Conservation (phyloP, 2,888 invertebrate genomes). For the Scaeva pyrastri region DNA sequence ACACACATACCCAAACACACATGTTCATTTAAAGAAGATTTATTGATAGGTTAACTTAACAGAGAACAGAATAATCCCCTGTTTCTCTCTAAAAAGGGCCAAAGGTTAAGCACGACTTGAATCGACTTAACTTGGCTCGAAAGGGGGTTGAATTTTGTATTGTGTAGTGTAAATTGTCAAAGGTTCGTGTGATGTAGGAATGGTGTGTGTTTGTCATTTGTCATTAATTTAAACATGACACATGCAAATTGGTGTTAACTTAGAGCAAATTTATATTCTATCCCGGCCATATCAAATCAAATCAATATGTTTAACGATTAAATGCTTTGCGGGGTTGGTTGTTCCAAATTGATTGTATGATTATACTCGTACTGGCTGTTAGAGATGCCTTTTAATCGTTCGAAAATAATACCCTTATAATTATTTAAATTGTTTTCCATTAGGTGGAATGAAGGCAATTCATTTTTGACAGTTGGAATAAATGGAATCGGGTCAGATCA, state of each 20-base stretch:
- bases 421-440: neutral
- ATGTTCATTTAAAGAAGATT: neutral
- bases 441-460: neutral
- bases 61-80: neutral
- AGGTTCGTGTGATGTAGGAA: constrained; percentile 19
- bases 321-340: constrained; percentile 6
- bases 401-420: neutral
- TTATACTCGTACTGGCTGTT: neutral
- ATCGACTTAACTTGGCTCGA: neutral
- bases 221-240: constrained; percentile 63
- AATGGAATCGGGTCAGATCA: too few relatives aligned
- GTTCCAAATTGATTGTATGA: neutral
- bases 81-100: neutral
- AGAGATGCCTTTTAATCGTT: constrained; percentile 1
- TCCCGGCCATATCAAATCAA: neutral
- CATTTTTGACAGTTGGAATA: too few relatives aligned
- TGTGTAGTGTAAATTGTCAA: constrained; percentile 53
- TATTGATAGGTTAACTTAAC: constrained; percentile 63
- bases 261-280: constrained; percentile 23
- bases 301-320: constrained; percentile 6
- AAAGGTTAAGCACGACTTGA: constrained; percentile 52
- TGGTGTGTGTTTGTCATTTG: constrained; percentile 46
- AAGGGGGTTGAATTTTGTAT: neutral
- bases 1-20: neutral
- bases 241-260: constrained; percentile 63